Evolutionary conservation across 2,888 invertebrate genomes (phyloP), one percentile per base, ranked within the genome.

Genomic region (Hemicrepidius hirtus): DNA sequence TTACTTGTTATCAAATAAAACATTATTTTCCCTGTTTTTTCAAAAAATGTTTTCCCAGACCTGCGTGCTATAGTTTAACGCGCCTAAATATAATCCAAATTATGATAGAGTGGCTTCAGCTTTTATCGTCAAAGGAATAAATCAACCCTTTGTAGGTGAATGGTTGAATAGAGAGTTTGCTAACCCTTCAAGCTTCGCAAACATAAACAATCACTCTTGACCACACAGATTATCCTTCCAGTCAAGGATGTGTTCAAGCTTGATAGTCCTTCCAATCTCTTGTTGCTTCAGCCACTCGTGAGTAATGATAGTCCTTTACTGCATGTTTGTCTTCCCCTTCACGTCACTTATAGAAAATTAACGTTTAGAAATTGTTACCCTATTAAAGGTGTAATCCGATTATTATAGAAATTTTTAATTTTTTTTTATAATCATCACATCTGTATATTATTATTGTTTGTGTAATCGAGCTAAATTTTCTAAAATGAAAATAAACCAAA

Each of bases 171-270:
- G 68, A 68, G 68, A 76, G 76, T 76, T 76, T 74, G 78, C 75
- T 68, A 70, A 76, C 67, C 75, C 75, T 71, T 73, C 71, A 74
- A 69, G 76, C 76, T 74, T 71, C 72, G 74, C 77, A 76, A 78
- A 78, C 76, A 76, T 74, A 75, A 73, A 72, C 76, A 75, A 72
- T 74, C 68, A 75, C 77, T 77, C 78, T 77, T 78, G 78, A 78
- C 78, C 78, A 76, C 73, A 68, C 71, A 77, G 78, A 78, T 78
- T 77, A 78, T 78, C 77, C 75, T 67, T 71, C 53, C 75, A 74
- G 77, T 76, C 77, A 75, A 78, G 78, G 71, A 78, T 78, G 77
- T 77, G 77, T 77, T 76, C 75, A 63, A 69, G 68, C 73, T 68
- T 68, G 73, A 75, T 75, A 71, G 75, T 76, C 75, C 75, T 77